phyloP scores from a whole-genome alignment of 1,140 invertebrate genomes.

The Chionoecetes opilio region DNA sequence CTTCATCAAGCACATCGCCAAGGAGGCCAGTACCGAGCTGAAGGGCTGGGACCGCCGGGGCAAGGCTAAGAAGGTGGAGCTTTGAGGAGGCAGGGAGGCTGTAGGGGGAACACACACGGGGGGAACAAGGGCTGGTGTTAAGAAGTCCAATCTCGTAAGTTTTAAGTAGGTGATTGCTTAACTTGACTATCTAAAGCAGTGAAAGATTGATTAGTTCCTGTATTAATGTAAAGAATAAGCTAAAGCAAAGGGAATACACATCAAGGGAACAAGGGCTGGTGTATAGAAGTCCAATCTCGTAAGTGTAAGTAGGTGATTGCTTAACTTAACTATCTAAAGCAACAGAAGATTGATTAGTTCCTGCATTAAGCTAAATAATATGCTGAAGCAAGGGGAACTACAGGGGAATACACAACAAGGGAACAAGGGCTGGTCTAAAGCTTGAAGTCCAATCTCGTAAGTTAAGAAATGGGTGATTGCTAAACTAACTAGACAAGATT shows the following conservation, averaged over 20 bases:
- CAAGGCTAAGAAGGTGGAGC: slow-evolving; percentile 89
- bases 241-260: background rate
- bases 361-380: too few species aligned
- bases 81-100: slow-evolving; percentile 82
- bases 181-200: too few species aligned
- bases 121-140: background rate
- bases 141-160: background rate
- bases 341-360: background rate
- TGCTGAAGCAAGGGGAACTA: too few species aligned
- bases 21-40: slow-evolving; percentile 95
- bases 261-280: background rate
- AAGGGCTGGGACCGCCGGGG: slow-evolving; percentile 95
- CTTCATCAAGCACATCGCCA: slow-evolving; percentile 98
- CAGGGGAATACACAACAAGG: too few species aligned
- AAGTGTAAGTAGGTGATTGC: slow-evolving; percentile 14
- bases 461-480: background rate
- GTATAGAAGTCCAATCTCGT: background rate
- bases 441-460: background rate
- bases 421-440: background rate
- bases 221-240: slow-evolving; percentile 17
- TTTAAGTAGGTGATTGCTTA: slow-evolving; percentile 34
- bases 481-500: background rate
- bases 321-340: too few species aligned
- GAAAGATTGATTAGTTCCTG: background rate
- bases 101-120: background rate